These are phyloP conservation scores for Notodonta ziczac DNA, from an alignment of 2,888 invertebrate species.

Conservation along the genomic window DNA sequence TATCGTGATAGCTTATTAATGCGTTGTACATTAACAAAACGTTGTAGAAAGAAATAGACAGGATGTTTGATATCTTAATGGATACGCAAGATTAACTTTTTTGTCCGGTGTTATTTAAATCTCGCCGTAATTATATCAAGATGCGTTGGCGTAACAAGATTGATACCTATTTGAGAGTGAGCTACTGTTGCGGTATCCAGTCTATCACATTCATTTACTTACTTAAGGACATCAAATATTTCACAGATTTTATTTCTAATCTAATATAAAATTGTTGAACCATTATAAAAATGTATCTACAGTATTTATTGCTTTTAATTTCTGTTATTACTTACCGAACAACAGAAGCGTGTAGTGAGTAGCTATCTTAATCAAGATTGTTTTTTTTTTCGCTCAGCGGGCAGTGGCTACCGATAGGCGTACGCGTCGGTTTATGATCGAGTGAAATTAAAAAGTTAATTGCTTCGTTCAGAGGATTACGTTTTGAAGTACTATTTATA, in stretches of 20 bases:
- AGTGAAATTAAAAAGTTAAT: conserved; percentile 57
- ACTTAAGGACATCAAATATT: not conserved
- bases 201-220: not conserved
- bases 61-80: conserved; percentile 5
- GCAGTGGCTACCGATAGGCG: conserved; percentile 34
- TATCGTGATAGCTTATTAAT: not conserved
- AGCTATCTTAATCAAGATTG: conserved; percentile 47
- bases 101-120: not conserved
- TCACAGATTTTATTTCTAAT: not conserved
- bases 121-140: not conserved
- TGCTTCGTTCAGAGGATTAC: conserved; percentile 46
- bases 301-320: not conserved
- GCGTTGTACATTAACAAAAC: not conserved
- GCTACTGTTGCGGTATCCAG: not conserved
- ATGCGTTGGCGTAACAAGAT: not conserved
- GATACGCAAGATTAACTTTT: conserved; percentile 1
- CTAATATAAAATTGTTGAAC: not conserved
- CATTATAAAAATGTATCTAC: not conserved
- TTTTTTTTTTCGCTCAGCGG: conserved; percentile 34
- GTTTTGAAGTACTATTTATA: conserved; percentile 39
- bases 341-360: conserved; percentile 27
- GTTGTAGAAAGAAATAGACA: not conserved
- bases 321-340: conserved; percentile 27
- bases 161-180: not conserved
- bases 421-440: conserved; percentile 39